Conservation (phyloP, 2,888 invertebrate genomes). For the Caenorhabditis drosophilae region DNA sequence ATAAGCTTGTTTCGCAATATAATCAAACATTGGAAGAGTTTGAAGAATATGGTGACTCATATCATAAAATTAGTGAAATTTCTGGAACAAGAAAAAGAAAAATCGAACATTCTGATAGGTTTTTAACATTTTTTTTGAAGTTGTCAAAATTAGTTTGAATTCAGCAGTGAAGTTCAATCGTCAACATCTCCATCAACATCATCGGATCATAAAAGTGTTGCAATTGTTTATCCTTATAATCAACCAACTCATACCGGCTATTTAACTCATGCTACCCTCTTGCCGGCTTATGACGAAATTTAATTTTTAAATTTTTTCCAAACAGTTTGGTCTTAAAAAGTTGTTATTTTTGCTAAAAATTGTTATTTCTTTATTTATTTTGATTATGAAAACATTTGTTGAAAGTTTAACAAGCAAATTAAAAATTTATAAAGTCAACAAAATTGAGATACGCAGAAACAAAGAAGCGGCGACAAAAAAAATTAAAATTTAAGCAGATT, state of each 20-base stretch:
- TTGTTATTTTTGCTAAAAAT: neutral
- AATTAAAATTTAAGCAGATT: conserved; percentile 3
- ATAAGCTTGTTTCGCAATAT: conserved; percentile 44
- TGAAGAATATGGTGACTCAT: conserved; percentile 40
- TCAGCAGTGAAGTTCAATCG: too few species aligned
- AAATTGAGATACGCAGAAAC: neutral
- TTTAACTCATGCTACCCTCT: conserved; percentile 88
- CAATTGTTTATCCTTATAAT: conserved; percentile 74
- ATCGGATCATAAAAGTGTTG: too few species aligned
- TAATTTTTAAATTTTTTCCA: neutral
- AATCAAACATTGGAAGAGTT: conserved; percentile 46
- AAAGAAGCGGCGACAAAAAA: neutral
- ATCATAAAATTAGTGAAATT: conserved; percentile 7
- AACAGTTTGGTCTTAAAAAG: neutral
- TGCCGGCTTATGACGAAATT: conserved; percentile 36
- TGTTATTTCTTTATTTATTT: conserved; percentile 9
- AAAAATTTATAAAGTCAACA: neutral
- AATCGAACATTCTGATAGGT: neutral
- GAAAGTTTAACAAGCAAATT: neutral
- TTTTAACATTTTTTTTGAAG: neutral
- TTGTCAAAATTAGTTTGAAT: too few species aligned
- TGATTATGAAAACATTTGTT: too few species aligned
- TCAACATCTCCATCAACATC: too few species aligned
- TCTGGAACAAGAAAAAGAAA: conserved; percentile 3
- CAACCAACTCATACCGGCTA: conserved; percentile 95